phyloP scores from a whole-genome alignment of 92 coral and sea anemone species.

The Zoanthus sansibaricus region DNA sequence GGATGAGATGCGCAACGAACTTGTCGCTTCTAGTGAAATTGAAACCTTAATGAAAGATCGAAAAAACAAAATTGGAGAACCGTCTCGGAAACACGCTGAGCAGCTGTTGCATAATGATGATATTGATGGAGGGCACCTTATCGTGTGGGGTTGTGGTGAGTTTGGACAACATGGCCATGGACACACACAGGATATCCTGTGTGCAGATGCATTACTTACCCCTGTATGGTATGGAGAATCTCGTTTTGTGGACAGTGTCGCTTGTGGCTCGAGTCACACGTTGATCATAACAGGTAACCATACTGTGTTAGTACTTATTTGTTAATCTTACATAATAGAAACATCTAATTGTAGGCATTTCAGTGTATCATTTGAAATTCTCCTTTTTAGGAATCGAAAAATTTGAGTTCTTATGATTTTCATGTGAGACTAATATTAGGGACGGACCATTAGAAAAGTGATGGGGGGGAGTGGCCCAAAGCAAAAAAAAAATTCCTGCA shows the following conservation, averaged over 20 bases:
- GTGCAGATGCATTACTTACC: slow-evolving; percentile 56
- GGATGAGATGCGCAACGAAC: neutral
- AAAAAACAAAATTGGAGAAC: neutral
- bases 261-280: slow-evolving; percentile 97
- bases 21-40: neutral
- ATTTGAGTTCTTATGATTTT: too few relatives aligned
- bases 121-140: slow-evolving; percentile 65
- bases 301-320: too few relatives aligned
- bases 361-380: too few relatives aligned
- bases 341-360: too few relatives aligned
- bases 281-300: slow-evolving; percentile 83
- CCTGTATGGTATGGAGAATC: slow-evolving; percentile 81
- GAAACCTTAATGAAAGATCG: neutral
- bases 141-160: slow-evolving; percentile 99
- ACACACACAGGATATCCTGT: slow-evolving; percentile 67
- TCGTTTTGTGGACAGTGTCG: slow-evolving; percentile 68
- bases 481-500: too few relatives aligned
- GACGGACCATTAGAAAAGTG: too few relatives aligned
- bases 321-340: too few relatives aligned
- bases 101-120: neutral
- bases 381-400: too few relatives aligned
- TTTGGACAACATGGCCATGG: slow-evolving; percentile 99
- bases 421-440: too few relatives aligned
- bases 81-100: neutral
- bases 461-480: too few relatives aligned